Percentiles rank a stretch among this genome's conserved stretches.
These are phyloP conservation scores for Anser brachyrhynchus DNA, from an alignment of 2,113 vertebrate genomes.

Conservation along the genomic window DNA sequence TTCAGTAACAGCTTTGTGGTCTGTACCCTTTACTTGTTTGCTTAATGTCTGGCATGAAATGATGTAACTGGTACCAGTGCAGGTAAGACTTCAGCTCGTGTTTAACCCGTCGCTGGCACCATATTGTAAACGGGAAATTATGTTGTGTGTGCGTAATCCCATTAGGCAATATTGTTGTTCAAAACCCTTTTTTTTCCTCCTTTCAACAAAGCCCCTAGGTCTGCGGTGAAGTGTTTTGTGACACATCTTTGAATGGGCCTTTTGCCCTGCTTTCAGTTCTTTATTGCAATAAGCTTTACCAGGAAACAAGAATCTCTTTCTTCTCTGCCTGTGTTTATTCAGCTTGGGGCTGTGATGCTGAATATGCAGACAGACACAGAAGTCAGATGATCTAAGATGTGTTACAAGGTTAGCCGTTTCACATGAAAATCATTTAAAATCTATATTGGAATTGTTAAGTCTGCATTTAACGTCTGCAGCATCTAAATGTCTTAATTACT, in stretches of 20 bases:
- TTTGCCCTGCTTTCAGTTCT: constrained; percentile 50
- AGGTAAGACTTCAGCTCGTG: not conserved
- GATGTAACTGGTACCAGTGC: not conserved
- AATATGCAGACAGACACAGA: constrained; percentile 36
- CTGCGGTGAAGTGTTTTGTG: constrained; percentile 30
- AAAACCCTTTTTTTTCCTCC: not conserved
- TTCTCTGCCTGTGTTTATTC: constrained; percentile 63
- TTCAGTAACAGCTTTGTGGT: constrained; percentile 15
- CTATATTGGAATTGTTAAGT: not conserved
- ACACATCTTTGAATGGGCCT: constrained; percentile 54
- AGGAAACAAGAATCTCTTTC: constrained; percentile 73
- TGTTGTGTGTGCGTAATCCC: not conserved
- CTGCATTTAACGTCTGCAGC: not conserved
- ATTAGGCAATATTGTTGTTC: constrained; percentile 11
- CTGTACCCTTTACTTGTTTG: not conserved
- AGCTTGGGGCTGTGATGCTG: constrained; percentile 26
- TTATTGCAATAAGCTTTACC: constrained; percentile 44
- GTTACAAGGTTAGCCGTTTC: constrained; percentile 61
- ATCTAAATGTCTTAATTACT: not conserved
- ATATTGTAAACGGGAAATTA: not conserved
- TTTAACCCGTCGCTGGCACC: not conserved
- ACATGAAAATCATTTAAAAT: constrained; percentile 39
- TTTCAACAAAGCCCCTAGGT: constrained; percentile 16
- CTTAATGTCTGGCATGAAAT: not conserved
- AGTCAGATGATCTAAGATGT: constrained; percentile 65